These are phyloP conservation scores for Sabatieria punctata DNA, from an alignment of 2,888 invertebrate species.

Conservation along the genomic window DNA sequence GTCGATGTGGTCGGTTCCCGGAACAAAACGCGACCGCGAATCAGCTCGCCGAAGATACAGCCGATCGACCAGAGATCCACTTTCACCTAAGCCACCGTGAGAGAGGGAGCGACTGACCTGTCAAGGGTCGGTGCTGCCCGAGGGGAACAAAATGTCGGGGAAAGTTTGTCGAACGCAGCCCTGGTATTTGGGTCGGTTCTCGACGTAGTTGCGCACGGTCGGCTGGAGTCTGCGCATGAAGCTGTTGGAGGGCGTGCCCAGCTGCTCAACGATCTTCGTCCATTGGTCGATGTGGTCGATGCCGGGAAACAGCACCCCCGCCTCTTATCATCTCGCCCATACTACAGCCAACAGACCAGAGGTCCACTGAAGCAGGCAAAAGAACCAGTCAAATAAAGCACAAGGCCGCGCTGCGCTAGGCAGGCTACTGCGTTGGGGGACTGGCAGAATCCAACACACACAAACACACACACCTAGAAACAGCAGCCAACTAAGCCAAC, in stretches of 20 bases:
- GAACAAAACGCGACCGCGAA: constrained; percentile 51
- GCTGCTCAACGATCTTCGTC: constrained; percentile 42
- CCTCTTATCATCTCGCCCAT: constrained; percentile 99
- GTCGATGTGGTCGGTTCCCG: constrained; percentile 96
- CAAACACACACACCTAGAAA: no score
- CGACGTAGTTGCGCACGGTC: constrained; percentile 93
- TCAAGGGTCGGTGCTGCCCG: constrained; percentile 45
- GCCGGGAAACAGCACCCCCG: constrained; percentile 94
- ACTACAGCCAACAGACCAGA: constrained; percentile 98
- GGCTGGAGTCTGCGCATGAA: constrained; percentile 93
- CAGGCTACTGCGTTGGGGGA: no score
- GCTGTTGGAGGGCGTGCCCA: constrained; percentile 85
- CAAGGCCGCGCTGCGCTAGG: no score
- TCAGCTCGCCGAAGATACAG: constrained; percentile 38
- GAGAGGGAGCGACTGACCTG: constrained; percentile 5
- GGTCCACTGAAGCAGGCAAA: constrained; percentile 52
- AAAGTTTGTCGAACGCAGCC: constrained; percentile 92
- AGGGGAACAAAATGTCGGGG: constrained; percentile 90
- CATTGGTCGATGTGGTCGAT: constrained; percentile 53
- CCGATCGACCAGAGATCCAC: constrained; percentile 34
- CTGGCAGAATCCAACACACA: no score
- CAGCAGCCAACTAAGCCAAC: no score
- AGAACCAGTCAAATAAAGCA: no score
- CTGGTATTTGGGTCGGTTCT: constrained; percentile 83
- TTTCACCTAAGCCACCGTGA: constrained; percentile 11